A percentile compares a stretch with the other conserved stretches of the same genome.
These are phyloP conservation scores for Ellobium chinense DNA, from an alignment of 2,888 invertebrate species.

Conservation along the genomic window DNA sequence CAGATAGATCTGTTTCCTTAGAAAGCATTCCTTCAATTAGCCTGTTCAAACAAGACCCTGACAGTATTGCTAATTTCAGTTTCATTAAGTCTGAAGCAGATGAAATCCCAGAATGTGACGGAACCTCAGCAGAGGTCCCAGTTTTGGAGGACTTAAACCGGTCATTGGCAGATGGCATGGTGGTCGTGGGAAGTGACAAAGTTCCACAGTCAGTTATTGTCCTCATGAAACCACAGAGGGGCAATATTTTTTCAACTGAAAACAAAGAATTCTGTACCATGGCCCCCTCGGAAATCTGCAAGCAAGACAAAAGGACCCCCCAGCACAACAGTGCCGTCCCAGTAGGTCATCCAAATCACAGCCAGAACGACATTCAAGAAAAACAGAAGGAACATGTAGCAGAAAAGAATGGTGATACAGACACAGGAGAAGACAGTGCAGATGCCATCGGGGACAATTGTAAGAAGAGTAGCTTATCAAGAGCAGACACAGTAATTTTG, in stretches of 20 bases:
- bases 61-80: not conserved
- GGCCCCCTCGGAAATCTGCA: not conserved
- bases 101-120: not conserved
- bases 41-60: slow-evolving; percentile 25
- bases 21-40: slow-evolving; percentile 42
- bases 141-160: not conserved
- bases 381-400: not conserved
- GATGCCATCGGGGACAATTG: not conserved
- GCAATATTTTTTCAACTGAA: not conserved
- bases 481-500: slow-evolving; percentile 28
- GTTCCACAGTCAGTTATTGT: slow-evolving; percentile 20
- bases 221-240: slow-evolving; percentile 2
- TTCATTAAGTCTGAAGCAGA: not conserved
- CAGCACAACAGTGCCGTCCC: no score
- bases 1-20: slow-evolving; percentile 36
- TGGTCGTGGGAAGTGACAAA: slow-evolving; percentile 25
- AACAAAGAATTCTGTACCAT: not conserved
- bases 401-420: slow-evolving; percentile 6
- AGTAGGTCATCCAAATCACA: not conserved
- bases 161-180: not conserved
- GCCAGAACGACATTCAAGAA: not conserved
- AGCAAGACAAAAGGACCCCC: no score
- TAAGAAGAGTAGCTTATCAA: not conserved
- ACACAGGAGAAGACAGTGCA: not conserved
- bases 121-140: not conserved